Evolutionary conservation across 2,113 vertebrate genomes (phyloP).

Genomic region (Butorides virescens): DNA sequence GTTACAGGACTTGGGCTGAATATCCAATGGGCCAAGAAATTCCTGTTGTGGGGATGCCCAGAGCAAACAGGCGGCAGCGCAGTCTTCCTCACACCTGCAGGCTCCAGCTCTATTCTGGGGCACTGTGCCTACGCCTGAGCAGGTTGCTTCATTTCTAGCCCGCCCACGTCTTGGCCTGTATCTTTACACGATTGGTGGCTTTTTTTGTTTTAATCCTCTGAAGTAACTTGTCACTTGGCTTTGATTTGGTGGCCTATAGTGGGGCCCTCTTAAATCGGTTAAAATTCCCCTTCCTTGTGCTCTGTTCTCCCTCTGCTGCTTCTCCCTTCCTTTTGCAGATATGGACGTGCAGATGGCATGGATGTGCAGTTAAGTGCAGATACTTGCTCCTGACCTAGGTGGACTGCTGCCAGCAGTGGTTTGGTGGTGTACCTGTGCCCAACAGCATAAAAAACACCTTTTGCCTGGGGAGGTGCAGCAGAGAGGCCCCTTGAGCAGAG

Average conservation of each 20-base stretch:
- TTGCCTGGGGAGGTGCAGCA: neutral
- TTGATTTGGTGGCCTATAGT: neutral
- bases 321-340: neutral
- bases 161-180: neutral
- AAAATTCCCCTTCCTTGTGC: neutral
- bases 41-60: neutral
- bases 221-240: neutral
- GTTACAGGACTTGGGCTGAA: neutral
- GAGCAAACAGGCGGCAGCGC: neutral
- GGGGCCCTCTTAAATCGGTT: neutral
- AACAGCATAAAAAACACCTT: neutral
- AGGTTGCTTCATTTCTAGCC: neutral
- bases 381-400: neutral
- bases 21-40: fast-evolving
- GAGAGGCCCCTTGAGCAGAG: neutral
- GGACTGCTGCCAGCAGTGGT: neutral
- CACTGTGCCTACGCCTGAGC: neutral
- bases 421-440: neutral
- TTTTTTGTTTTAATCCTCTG: neutral
- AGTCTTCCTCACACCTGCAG: neutral
- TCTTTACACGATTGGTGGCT: neutral
- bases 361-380: neutral
- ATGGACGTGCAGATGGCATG: fast-evolving
- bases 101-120: neutral
- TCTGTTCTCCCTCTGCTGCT: neutral